phyloP scores from a whole-genome alignment of 2,888 invertebrate species.

The Dicyrtoma fusca region DNA sequence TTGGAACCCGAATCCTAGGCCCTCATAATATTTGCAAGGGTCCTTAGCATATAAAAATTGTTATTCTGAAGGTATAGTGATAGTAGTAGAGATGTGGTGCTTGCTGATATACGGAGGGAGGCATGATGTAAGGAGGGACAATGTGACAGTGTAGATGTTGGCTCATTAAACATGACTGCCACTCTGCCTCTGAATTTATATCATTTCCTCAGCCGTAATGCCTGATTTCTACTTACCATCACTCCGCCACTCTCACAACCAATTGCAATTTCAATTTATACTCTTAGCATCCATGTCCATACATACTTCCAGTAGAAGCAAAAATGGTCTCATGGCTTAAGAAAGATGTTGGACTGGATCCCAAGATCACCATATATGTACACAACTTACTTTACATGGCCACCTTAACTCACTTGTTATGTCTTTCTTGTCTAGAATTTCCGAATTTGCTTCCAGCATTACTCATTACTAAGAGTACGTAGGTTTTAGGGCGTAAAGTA shows the following conservation, averaged over 20 bases:
- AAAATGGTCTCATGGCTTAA: no score
- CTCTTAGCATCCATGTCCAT: neutral
- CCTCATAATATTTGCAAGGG: no score
- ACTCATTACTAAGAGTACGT: no score
- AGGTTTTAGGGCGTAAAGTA: no score
- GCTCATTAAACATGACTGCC: constrained; percentile 42
- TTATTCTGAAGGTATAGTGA: no score
- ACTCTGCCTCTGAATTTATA: constrained; percentile 33
- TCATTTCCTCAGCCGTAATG: constrained; percentile 26
- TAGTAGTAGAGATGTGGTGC: neutral
- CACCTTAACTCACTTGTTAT: no score
- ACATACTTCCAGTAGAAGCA: neutral
- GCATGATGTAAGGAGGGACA: constrained; percentile 10
- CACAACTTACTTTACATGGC: neutral
- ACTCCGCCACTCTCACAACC: neutral
- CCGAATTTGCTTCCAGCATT: no score
- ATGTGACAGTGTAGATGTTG: constrained; percentile 38
- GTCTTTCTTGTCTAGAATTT: no score
- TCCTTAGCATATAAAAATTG: no score
- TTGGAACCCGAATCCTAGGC: no score
- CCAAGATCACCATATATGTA: no score
- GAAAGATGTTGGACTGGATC: no score
- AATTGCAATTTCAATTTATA: neutral
- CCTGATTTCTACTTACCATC: constrained; percentile 9
- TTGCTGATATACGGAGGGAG: neutral